A percentile compares a stretch with the other conserved stretches of the same genome.
These are phyloP conservation scores for Pycnonotus jocosus DNA, from an alignment of 2,113 vertebrate species.

Conservation along the genomic window DNA sequence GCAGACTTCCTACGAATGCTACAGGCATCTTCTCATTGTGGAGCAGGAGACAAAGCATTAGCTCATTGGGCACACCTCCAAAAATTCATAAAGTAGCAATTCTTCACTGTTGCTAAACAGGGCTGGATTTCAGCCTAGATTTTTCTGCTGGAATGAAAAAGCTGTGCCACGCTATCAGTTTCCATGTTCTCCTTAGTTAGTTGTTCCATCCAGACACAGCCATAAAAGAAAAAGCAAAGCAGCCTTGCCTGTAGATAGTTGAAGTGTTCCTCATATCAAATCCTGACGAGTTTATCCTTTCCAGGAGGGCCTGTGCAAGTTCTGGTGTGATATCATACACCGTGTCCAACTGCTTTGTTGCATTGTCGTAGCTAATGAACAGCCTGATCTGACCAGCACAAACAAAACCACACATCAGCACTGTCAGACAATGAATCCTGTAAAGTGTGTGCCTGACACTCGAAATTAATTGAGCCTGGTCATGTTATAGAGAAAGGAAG, in stretches of 20 bases:
- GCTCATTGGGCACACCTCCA: neutral
- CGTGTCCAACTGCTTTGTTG: slow-evolving; percentile 79
- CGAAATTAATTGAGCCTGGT: neutral
- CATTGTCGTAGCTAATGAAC: slow-evolving; percentile 82
- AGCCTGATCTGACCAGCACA: slow-evolving; percentile 66
- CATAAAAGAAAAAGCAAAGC: neutral
- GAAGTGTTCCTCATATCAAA: slow-evolving; percentile 78
- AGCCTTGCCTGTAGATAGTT: slow-evolving; percentile 74
- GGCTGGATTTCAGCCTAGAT: neutral
- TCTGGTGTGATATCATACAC: slow-evolving; percentile 76
- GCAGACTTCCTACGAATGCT: neutral
- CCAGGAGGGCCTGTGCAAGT: slow-evolving; percentile 73
- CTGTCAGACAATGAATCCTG: neutral
- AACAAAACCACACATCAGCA: neutral
- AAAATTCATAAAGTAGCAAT: neutral
- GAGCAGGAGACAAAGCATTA: neutral
- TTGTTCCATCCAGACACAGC: neutral
- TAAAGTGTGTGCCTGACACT: neutral
- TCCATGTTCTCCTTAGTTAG: neutral
- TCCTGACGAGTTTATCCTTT: slow-evolving; percentile 68
- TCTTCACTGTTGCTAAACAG: slow-evolving; percentile 1
- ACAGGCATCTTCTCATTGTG: neutral
- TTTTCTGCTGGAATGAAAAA: neutral
- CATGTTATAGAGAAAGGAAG: neutral
- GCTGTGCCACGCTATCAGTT: neutral